Base-by-base conservation (phyloP, 92 coral and sea anemone genomes). In the Muricea muricata region DNA sequence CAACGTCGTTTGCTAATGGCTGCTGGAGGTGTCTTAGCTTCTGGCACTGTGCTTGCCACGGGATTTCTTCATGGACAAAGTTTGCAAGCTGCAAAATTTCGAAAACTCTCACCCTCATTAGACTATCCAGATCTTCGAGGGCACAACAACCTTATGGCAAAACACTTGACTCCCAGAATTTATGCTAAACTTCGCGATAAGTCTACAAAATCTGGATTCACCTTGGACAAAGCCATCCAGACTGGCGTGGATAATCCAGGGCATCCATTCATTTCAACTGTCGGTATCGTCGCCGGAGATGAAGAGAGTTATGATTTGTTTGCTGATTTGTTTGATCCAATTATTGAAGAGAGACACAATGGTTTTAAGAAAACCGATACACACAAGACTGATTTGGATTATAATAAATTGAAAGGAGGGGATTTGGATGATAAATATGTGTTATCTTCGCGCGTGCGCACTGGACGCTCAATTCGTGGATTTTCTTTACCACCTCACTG, bases 161-260 rank as follows among this genome's bases (percentile, higher is more conserved):
- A 95, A 69, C 97, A 95, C 45, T 47, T 95, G 33, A 91, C 98
- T 4, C 98, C 97, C 8, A 88, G 97, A 6, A 37, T 95, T 17
- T 95, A 95, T 86, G 84, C 91, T 7, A 95, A 95, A 57, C 94
- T 95, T 48, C 92, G 95, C 34, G 84, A 91, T 76, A 89, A 81
- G 71, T 17, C 84, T 12, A 95, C 98, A 6, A 75, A 90, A 7
- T 87, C 84, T 12, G 98, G 98, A 9, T 95, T 79, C 67, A 89
- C 95, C 1, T 65, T 95, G 56, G 98, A 95, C 86, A 89, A 91
- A 14, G 97, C 97, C 6, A 93, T 95, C 56, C 95, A 92, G 54
- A 92, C 95, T 8, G 98, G 98, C 0, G 98, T 93, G 0, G 98
- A 95, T 77, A 95, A 95, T 30, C 98, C 98, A 6, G 98, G 98